These are phyloP conservation scores for Actenoides hombroni DNA, from an alignment of 2,113 vertebrate genomes.

Conservation along the genomic window DNA sequence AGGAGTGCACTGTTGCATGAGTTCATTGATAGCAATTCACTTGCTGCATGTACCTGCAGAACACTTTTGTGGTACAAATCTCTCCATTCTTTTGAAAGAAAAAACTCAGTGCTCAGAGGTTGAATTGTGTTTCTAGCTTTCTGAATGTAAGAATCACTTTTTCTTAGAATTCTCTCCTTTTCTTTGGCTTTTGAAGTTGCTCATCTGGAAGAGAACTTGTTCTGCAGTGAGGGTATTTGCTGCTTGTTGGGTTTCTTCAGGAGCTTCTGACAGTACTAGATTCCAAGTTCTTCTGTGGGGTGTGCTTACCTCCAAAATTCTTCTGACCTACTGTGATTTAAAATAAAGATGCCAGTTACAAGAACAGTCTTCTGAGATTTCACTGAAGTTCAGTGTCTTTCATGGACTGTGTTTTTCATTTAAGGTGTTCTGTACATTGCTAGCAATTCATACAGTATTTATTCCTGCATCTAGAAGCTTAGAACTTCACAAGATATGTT, in stretches of 20 bases:
- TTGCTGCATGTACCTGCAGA: neutral
- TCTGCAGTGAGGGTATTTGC: neutral
- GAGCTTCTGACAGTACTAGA: neutral
- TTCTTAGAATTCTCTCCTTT: neutral
- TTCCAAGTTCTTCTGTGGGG: neutral
- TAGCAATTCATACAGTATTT: neutral
- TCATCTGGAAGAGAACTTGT: neutral
- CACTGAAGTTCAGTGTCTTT: neutral
- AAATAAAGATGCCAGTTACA: neutral
- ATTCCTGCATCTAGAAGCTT: neutral
- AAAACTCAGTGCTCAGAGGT: neutral
- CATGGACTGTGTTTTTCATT: neutral
- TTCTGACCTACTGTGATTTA: neutral
- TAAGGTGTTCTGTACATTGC: neutral
- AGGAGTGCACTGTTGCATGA: neutral
- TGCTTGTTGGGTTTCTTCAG: neutral
- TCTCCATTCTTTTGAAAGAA: neutral
- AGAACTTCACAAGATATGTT: neutral
- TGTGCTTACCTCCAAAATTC: neutral
- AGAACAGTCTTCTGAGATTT: neutral
- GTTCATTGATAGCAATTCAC: neutral
- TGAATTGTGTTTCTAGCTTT: neutral
- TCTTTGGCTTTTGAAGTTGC: neutral
- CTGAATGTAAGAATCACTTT: neutral
- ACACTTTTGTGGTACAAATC: neutral